These are phyloP conservation scores for Periophthalmodon schlosseri DNA, from an alignment of 2,113 vertebrate genomes.

Conservation along the genomic window DNA sequence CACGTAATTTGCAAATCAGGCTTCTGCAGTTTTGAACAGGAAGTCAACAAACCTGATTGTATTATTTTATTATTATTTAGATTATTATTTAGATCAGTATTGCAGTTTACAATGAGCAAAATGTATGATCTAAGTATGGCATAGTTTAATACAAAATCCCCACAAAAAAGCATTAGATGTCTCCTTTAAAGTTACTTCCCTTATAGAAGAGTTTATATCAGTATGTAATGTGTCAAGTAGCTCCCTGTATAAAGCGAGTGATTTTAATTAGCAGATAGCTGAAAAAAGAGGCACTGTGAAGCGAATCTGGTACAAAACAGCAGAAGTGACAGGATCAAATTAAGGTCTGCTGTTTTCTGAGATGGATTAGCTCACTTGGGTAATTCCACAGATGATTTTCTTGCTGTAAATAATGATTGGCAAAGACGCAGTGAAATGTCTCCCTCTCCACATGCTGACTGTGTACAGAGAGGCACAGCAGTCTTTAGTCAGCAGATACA, in stretches of 20 bases:
- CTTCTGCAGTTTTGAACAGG: too few relatives aligned
- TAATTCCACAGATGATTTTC: slow-evolving; percentile 11
- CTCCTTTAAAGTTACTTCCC: background rate
- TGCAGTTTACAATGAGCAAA: too few relatives aligned
- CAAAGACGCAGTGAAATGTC: background rate
- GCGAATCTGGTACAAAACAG: slow-evolving; percentile 13
- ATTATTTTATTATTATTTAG: too few relatives aligned
- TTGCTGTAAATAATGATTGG: slow-evolving; percentile 17
- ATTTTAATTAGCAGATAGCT: slow-evolving; percentile 16
- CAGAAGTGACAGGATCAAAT: slow-evolving; percentile 20
- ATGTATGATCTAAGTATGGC: too few relatives aligned
- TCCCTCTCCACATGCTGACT: background rate
- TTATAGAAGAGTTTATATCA: background rate
- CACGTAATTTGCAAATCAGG: too few relatives aligned
- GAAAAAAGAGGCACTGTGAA: background rate
- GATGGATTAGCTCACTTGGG: slow-evolving; percentile 13
- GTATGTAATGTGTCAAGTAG: slow-evolving; percentile 9
- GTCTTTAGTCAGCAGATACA: slow-evolving; percentile 5
- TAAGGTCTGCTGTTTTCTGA: slow-evolving; percentile 18
- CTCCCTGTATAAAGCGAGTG: slow-evolving; percentile 9
- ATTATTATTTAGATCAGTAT: too few relatives aligned
- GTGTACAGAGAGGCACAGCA: background rate
- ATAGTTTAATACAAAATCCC: too few relatives aligned
- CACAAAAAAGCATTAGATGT: background rate
- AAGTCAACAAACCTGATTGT: too few relatives aligned